Conservation (phyloP, 2,113 vertebrate genomes). For the Neoarius graeffei region DNA sequence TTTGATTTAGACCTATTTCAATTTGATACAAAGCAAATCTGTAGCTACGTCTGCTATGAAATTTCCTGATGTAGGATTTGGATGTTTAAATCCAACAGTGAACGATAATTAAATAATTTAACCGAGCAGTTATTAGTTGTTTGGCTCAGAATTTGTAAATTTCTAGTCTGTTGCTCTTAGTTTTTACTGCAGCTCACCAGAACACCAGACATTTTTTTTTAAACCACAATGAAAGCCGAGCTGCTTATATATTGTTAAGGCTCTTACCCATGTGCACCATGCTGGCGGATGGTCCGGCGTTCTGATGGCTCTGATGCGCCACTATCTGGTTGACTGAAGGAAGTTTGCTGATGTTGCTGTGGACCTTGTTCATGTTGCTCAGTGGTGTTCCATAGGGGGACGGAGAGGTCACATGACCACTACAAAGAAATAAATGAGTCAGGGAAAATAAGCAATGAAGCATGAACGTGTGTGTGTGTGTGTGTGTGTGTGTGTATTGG, state of each 20-base stretch:
- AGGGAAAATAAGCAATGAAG: constrained; percentile 1
- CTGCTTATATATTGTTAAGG: not conserved
- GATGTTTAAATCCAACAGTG: not conserved
- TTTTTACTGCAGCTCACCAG: not conserved
- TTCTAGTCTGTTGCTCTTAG: not conserved
- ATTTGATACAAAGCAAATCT: not conserved
- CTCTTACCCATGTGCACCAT: constrained; percentile 86
- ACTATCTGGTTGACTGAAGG: constrained; percentile 90
- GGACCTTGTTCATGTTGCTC: constrained; percentile 86
- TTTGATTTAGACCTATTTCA: not conserved
- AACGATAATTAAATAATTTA: not conserved
- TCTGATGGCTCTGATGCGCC: constrained; percentile 86
- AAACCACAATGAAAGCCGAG: not conserved
- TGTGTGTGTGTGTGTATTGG: constrained; percentile 1
- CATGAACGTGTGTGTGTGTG: not conserved
- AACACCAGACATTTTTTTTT: not conserved
- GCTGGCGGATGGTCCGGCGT: constrained; percentile 65
- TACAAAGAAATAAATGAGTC: constrained; percentile 58
- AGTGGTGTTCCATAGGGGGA: constrained; percentile 82
- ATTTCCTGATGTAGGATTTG: not conserved
- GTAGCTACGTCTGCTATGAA: not conserved
- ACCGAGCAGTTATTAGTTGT: not conserved
- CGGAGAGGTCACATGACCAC: constrained; percentile 79
- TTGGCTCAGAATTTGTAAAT: not conserved
- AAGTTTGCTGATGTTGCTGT: constrained; percentile 79